Evolutionary conservation across 2,888 invertebrate genomes (phyloP).

Genomic region (Strigamia transsilvanica): DNA sequence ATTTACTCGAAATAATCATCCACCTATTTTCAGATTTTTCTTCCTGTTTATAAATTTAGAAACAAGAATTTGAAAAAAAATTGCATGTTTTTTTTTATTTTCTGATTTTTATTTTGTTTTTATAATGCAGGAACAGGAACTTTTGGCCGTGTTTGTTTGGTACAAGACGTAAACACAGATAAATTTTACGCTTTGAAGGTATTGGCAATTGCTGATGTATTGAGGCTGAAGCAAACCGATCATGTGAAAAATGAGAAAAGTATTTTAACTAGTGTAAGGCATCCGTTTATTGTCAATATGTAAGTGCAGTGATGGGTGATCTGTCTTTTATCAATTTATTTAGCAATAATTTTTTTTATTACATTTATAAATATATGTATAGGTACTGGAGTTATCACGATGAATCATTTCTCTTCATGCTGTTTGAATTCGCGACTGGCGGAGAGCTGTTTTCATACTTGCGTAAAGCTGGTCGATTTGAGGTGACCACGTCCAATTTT

Average conservation of each 20-base stretch:
- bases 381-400: conserved; percentile 94
- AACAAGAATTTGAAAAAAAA: conserved; percentile 8
- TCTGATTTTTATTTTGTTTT: conserved; percentile 12
- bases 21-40: conserved; percentile 39
- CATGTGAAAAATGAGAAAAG: conserved; percentile 97
- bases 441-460: conserved; percentile 97
- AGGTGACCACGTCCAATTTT: conserved; percentile 80
- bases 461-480: conserved; percentile 87
- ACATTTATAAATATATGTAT: neutral
- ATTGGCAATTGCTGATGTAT: conserved; percentile 89
- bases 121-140: conserved; percentile 78
- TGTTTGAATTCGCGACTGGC: conserved; percentile 95
- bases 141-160: conserved; percentile 92
- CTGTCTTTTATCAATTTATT: neutral
- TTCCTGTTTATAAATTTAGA: neutral
- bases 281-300: conserved; percentile 96
- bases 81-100: conserved; percentile 10
- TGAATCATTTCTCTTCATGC: conserved; percentile 91
- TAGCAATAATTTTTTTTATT: neutral
- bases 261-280: conserved; percentile 87
- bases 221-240: conserved; percentile 93
- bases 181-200: conserved; percentile 94
- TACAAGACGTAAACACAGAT: conserved; percentile 81
- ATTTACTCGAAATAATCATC: neutral
- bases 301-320: conserved; percentile 67